Conservation (phyloP, 2,797 vertebrate species). For the Catharus ustulatus region DNA sequence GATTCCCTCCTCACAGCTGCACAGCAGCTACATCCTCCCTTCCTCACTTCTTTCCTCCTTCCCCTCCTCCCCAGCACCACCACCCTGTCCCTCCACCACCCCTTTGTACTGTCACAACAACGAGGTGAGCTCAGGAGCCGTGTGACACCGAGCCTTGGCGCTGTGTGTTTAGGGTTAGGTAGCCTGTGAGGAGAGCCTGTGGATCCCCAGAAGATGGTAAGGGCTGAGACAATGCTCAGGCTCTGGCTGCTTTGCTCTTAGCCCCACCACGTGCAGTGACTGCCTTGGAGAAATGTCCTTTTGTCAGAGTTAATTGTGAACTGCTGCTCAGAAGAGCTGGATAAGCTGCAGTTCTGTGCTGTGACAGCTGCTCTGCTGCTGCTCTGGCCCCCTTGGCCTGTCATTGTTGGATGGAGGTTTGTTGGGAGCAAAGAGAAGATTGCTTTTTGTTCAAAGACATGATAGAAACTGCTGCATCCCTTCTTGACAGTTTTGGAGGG, state of each 20-base stretch:
- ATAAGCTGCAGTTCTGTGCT: not conserved
- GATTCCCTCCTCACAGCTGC: not conserved
- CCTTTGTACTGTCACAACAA: not conserved
- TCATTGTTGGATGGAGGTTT: not conserved
- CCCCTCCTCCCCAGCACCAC: not conserved
- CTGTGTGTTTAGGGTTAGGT: not conserved
- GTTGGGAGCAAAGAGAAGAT: not conserved
- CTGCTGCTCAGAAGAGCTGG: not conserved
- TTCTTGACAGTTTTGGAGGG: not conserved
- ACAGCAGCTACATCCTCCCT: not conserved
- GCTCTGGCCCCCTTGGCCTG: not conserved
- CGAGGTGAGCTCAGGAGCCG: not conserved
- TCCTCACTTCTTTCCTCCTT: not conserved
- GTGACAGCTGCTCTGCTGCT: not conserved
- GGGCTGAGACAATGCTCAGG: not conserved
- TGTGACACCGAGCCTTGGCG: rapidly evolving
- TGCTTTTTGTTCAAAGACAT: not conserved
- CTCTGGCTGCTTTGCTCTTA: not conserved
- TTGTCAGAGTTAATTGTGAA: not conserved
- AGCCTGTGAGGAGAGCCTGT: not conserved
- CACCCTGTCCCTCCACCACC: not conserved
- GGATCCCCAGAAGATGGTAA: not conserved
- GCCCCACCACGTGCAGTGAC: not conserved
- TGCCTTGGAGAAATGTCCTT: not conserved
- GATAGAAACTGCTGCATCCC: not conserved